Percentiles rank a stretch among this genome's conserved stretches.
These are phyloP conservation scores for Heliconius charithonia DNA, from an alignment of 2,888 invertebrate genomes.

Conservation along the genomic window DNA sequence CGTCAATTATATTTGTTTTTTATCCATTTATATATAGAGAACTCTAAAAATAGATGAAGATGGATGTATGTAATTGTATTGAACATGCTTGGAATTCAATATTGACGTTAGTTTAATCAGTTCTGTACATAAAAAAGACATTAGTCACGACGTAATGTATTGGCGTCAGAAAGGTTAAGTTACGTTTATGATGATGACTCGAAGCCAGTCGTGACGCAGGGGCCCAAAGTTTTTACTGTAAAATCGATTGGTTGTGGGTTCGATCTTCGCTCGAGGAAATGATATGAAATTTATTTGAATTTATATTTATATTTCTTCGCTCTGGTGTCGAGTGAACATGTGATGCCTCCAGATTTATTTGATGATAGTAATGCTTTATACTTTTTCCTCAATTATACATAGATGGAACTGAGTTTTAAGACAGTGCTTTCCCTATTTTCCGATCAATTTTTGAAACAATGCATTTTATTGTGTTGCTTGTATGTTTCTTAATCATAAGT, in stretches of 20 bases:
- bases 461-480: no score
- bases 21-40: neutral
- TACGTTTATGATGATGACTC: no score
- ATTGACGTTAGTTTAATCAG: neutral
- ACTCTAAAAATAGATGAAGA: constrained; percentile 14
- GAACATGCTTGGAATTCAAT: constrained; percentile 8
- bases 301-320: no score
- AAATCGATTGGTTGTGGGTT: no score
- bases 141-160: neutral
- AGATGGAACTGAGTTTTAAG: neutral
- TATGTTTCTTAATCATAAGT: no score
- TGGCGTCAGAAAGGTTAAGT: neutral
- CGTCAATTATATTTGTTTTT: constrained; percentile 17
- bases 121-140: neutral
- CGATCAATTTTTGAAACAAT: neutral
- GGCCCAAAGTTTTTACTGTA: no score
- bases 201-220: no score
- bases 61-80: constrained; percentile 5
- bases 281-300: no score
- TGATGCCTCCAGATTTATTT: no score
- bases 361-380: no score
- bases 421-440: neutral
- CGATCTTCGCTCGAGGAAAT: no score
- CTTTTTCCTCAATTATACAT: neutral
- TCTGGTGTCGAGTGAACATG: no score